Percentiles rank a stretch among this genome's conserved stretches.
Conservation (phyloP, 2,113 vertebrate genomes). For the Setophaga petechia region DNA sequence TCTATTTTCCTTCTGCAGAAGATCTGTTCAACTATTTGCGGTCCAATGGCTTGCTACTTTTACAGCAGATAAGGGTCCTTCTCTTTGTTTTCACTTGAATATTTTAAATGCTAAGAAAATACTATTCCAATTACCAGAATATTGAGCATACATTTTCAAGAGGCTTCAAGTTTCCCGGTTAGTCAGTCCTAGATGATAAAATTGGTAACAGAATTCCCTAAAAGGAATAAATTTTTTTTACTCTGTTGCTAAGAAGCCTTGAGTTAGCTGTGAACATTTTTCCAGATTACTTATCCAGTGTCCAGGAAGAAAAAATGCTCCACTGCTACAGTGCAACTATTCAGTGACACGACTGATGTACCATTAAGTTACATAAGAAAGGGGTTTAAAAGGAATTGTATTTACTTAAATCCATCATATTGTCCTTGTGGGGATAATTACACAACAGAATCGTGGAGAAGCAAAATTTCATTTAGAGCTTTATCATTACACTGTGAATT, state of each 20-base stretch:
- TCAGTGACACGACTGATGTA: not conserved
- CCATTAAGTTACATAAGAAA: not conserved
- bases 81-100: not conserved
- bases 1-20: conserved; percentile 9
- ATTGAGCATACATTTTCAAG: not conserved
- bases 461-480: not conserved
- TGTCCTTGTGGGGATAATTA: not conserved
- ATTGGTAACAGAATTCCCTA: not conserved
- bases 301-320: not conserved
- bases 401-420: not conserved
- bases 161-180: not conserved
- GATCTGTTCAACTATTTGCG: not conserved
- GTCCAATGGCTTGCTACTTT: not conserved
- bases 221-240: not conserved
- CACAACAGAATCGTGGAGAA: not conserved
- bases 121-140: not conserved
- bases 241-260: not conserved
- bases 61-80: not conserved
- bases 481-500: not conserved
- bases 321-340: not conserved
- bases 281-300: not conserved
- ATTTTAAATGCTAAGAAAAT: not conserved
- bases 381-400: not conserved
- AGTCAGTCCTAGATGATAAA: not conserved
- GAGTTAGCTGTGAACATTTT: not conserved